A percentile compares a stretch with the other conserved stretches of the same genome.
These are phyloP conservation scores for Ochropleura plecta DNA, from an alignment of 2,888 invertebrate species.

Conservation along the genomic window DNA sequence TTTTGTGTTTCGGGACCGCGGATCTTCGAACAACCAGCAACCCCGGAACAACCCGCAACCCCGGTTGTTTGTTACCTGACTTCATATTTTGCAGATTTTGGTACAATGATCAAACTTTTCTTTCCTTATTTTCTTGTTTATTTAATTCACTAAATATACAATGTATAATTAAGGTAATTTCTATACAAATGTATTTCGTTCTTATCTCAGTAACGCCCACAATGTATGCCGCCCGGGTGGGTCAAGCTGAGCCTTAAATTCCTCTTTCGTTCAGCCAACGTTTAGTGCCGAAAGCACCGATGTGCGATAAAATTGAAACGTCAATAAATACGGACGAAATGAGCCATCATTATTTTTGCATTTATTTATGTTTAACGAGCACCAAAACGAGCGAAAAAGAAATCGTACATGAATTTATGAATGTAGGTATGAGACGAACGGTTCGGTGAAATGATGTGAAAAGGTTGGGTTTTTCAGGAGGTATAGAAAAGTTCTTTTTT, in stretches of 20 bases:
- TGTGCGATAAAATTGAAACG: conserved; percentile 70
- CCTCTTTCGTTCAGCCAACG: conserved; percentile 56
- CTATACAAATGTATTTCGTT: conserved; percentile 54
- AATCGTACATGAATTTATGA: conserved; percentile 52
- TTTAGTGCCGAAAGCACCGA: conserved; percentile 60
- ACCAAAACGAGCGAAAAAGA: conserved; percentile 36
- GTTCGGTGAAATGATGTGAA: conserved; percentile 25
- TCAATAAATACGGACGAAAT: conserved; percentile 66
- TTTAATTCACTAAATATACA: conserved; percentile 31
- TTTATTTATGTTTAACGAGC: conserved; percentile 68
- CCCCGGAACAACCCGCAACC: too few relatives aligned
- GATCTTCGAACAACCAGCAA: too few relatives aligned
- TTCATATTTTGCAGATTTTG: not conserved
- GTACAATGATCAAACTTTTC: not conserved
- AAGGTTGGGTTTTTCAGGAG: conserved; percentile 25
- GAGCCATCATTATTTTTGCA: conserved; percentile 73
- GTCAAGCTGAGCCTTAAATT: conserved; percentile 61
- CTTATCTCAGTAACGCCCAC: conserved; percentile 71
- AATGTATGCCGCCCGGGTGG: conserved; percentile 53
- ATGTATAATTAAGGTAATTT: conserved; percentile 55
- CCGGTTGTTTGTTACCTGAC: too few relatives aligned
- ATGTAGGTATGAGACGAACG: conserved; percentile 27
- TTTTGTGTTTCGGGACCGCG: too few relatives aligned
- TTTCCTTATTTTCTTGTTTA: not conserved
- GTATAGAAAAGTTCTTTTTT: conserved; percentile 4